These are phyloP conservation scores for Pristionchus mayeri DNA, from an alignment of 2,888 invertebrate species.

Conservation along the genomic window DNA sequence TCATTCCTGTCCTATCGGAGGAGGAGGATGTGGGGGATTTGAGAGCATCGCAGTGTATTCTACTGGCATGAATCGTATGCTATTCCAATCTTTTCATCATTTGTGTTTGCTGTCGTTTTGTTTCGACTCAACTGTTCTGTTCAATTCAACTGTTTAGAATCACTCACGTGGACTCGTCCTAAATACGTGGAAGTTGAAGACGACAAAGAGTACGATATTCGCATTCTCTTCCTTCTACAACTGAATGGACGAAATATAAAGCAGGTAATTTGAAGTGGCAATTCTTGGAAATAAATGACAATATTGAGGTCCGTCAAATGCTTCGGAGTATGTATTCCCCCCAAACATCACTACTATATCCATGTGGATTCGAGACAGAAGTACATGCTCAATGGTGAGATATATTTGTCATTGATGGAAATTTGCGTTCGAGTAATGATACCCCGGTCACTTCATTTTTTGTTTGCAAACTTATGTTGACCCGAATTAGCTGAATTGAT, in stretches of 20 bases:
- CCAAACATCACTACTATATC: slow-evolving; percentile 93
- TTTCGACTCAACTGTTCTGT: too few relatives aligned
- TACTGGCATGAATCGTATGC: slow-evolving; percentile 82
- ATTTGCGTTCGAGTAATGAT: too few relatives aligned
- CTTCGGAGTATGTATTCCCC: slow-evolving; percentile 90
- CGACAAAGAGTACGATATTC: slow-evolving; percentile 50
- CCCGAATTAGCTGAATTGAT: too few relatives aligned
- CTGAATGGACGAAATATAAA: slow-evolving; percentile 93
- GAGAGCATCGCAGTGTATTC: slow-evolving; percentile 91
- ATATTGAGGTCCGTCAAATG: slow-evolving; percentile 84
- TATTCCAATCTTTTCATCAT: too few relatives aligned
- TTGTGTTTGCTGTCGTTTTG: not conserved
- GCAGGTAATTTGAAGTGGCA: slow-evolving; percentile 78
- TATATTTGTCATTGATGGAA: too few relatives aligned
- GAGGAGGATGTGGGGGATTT: slow-evolving; percentile 88
- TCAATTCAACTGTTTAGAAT: slow-evolving; percentile 18
- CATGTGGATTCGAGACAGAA: slow-evolving; percentile 85
- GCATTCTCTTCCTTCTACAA: slow-evolving; percentile 87
- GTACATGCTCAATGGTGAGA: slow-evolving; percentile 62
- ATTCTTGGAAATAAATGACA: too few relatives aligned
- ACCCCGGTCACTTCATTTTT: too few relatives aligned
- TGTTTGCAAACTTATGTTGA: too few relatives aligned
- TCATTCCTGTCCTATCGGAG: slow-evolving; percentile 84
- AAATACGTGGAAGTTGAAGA: slow-evolving; percentile 45
- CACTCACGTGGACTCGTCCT: slow-evolving; percentile 45